Conservation (phyloP, 2,888 invertebrate genomes). For the Nesidiocoris tenuis region DNA sequence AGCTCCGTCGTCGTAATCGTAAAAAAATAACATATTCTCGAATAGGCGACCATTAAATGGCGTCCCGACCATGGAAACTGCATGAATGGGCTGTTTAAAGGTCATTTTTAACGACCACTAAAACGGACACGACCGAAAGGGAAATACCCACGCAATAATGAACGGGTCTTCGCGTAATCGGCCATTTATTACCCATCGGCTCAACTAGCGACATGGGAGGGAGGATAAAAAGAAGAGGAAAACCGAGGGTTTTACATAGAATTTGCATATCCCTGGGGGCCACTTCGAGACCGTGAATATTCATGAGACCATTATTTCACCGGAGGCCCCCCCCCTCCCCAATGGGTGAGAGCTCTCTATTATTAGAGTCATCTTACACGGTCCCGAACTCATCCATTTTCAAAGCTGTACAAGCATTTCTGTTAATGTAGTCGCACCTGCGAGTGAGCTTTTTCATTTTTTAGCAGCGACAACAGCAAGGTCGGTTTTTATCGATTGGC, state of each 20-base stretch:
- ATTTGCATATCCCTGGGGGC: not conserved
- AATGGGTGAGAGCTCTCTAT: not conserved
- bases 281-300: not conserved
- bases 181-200: not conserved
- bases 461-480: too few relatives aligned
- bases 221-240: not conserved
- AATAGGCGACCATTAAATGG: too few relatives aligned
- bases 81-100: not conserved
- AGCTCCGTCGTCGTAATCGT: too few relatives aligned
- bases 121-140: not conserved
- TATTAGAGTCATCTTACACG: not conserved
- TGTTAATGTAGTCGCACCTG: not conserved
- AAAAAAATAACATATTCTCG: too few relatives aligned
- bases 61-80: too few relatives aligned
- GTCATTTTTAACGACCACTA: not conserved
- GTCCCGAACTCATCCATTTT: not conserved
- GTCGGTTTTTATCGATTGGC: too few relatives aligned
- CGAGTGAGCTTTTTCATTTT: not conserved
- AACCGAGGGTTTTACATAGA: not conserved
- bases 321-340: too few relatives aligned
- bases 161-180: not conserved
- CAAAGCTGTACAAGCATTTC: not conserved
- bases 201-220: not conserved
- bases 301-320: not conserved
- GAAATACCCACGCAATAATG: not conserved